Percentiles rank a stretch among this genome's conserved stretches.
Conservation (phyloP, 2,113 vertebrate genomes). For the Oreochromis spilurus region DNA sequence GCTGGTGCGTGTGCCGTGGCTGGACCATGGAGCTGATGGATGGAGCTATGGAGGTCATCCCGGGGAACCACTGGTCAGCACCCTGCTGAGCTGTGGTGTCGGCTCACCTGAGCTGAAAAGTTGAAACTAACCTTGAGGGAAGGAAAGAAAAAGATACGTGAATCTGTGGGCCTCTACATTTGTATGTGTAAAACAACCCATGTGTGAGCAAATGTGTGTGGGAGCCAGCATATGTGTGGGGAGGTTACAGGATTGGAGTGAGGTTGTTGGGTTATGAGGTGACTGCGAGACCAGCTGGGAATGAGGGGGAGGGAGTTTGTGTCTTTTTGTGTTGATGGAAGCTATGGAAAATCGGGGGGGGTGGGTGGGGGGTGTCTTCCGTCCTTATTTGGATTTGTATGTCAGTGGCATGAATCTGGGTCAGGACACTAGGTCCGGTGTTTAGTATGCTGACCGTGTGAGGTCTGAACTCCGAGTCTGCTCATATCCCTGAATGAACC, state of each 20-base stretch:
- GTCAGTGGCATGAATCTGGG: conserved; percentile 72
- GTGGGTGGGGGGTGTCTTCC: background rate
- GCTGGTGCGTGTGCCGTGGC: conserved; percentile 7
- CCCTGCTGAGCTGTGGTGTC: conserved; percentile 24
- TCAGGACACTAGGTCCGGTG: conserved; percentile 63
- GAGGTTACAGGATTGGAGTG: conserved; percentile 40
- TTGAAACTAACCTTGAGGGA: conserved; percentile 13
- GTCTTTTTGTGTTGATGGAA: background rate
- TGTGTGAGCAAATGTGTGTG: conserved; percentile 53
- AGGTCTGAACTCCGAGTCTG: conserved; percentile 60
- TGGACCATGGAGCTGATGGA: conserved; percentile 33
- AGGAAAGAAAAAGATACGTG: background rate
- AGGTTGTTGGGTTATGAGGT: conserved; percentile 49
- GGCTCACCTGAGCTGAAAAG: conserved; percentile 27
- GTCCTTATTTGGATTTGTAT: conserved; percentile 58
- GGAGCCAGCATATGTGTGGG: conserved; percentile 53
- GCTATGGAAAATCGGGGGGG: background rate
- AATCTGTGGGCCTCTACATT: background rate
- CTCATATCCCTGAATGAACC: conserved; percentile 69
- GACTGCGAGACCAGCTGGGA: conserved; percentile 50
- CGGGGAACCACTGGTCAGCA: conserved; percentile 21
- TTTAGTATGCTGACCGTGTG: conserved; percentile 73
- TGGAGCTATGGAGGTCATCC: conserved; percentile 44
- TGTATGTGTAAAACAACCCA: conserved; percentile 27
- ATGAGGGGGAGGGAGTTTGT: background rate